Percentiles rank a stretch among this genome's conserved stretches.
Conservation (phyloP, 2,888 invertebrate genomes). For the Plagodis dolabraria region DNA sequence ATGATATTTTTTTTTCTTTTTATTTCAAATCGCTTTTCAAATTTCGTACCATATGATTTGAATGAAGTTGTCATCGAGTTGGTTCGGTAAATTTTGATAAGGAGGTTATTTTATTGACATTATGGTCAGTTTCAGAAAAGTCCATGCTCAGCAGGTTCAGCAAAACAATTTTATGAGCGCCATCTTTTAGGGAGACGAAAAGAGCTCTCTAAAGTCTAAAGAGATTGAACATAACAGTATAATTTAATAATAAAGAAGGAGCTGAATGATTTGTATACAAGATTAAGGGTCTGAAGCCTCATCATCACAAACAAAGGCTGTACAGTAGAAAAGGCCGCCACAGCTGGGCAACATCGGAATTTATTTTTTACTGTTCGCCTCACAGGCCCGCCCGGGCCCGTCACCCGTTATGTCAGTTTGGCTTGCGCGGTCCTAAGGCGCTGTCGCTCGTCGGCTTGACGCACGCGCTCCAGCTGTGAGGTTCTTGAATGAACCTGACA, state of each 20-base stretch:
- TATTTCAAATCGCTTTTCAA: constrained; percentile 78
- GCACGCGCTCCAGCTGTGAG: constrained; percentile 57
- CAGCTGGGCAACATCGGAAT: constrained; percentile 42
- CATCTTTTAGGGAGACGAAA: no score
- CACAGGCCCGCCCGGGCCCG: constrained; percentile 46
- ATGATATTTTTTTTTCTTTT: constrained; percentile 36
- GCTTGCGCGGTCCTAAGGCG: constrained; percentile 73
- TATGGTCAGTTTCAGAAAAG: constrained; percentile 39
- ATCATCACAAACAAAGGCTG: no score
- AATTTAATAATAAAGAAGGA: no score
- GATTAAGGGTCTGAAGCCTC: no score
- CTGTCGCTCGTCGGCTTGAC: constrained; percentile 41
- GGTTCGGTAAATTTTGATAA: constrained; percentile 52
- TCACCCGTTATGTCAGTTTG: constrained; percentile 56
- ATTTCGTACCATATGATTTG: constrained; percentile 65
- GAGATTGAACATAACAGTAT: no score
- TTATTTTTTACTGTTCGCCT: constrained; percentile 39
- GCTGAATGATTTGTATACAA: no score
- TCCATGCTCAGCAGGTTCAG: background rate
- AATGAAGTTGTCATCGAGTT: constrained; percentile 74
- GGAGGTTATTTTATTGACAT: constrained; percentile 43
- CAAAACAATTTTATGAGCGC: no score
- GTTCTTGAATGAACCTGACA: constrained; percentile 67
- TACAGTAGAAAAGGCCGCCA: constrained; percentile 18
- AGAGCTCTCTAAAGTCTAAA: no score